phyloP scores from a whole-genome alignment of 1,140 invertebrate species.

The Anastrepha ludens region DNA sequence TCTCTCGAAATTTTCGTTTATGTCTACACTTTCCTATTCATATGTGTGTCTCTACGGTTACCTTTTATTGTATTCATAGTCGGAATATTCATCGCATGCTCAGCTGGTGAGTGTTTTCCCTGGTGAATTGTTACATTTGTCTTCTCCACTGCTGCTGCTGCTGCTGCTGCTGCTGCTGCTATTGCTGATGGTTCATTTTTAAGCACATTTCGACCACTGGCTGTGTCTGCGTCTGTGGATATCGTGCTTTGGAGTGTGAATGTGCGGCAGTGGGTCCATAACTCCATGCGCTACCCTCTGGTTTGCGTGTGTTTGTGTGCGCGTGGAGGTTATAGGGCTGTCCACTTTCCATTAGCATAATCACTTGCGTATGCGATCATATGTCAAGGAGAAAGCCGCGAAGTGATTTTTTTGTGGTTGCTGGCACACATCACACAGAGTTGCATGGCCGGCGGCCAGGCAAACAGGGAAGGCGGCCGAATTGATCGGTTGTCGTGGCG shows the following conservation, averaged over 20 bases:
- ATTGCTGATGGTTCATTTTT: constrained; percentile 17
- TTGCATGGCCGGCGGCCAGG: not conserved
- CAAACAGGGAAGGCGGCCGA: constrained; percentile 12
- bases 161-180: constrained; percentile 21
- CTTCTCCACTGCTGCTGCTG: constrained; percentile 1
- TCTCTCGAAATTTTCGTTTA: not conserved
- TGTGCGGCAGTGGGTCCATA: constrained; percentile 20
- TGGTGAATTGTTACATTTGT: constrained; percentile 57
- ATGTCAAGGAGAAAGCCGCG: constrained; percentile 53
- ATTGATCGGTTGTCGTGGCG: constrained; percentile 36
- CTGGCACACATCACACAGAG: not conserved
- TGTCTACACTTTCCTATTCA: constrained; percentile 10
- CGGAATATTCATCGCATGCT: constrained; percentile 23
- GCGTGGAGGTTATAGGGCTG: constrained; percentile 53
- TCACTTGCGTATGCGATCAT: constrained; percentile 53
- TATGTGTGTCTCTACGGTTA: not conserved
- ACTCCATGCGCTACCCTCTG: not conserved
- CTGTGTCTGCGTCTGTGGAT: constrained; percentile 47
- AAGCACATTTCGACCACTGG: constrained; percentile 45
- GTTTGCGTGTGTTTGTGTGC: not conserved
- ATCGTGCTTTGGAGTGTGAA: not conserved
- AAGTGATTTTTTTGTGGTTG: constrained; percentile 19
- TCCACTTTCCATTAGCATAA: constrained; percentile 62
- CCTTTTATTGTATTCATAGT: constrained; percentile 14
- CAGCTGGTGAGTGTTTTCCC: constrained; percentile 57